Conservation (phyloP, 2,113 vertebrate genomes). For the Scomber colias region DNA sequence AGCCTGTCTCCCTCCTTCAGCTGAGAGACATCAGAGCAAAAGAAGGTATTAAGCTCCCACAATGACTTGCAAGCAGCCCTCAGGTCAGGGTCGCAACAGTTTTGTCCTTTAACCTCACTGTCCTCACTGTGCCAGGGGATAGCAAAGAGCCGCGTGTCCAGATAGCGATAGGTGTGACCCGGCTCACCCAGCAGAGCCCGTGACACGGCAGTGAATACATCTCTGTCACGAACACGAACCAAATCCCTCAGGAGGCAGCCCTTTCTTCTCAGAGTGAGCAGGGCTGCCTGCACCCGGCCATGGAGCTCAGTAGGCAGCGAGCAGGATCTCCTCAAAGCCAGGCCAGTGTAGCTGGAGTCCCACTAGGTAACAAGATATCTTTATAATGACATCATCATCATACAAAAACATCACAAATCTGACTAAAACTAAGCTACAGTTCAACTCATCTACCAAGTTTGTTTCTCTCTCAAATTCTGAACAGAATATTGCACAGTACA, state of each 20-base stretch:
- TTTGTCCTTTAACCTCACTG: constrained; percentile 81
- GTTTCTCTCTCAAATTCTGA: background rate
- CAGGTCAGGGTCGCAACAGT: constrained; percentile 88
- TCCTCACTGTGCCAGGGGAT: constrained; percentile 92
- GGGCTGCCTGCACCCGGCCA: constrained; percentile 86
- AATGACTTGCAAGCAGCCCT: constrained; percentile 90
- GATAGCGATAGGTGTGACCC: constrained; percentile 95
- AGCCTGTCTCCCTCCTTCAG: constrained; percentile 73
- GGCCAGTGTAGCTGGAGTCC: constrained; percentile 92
- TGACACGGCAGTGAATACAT: constrained; percentile 92
- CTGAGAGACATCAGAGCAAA: constrained; percentile 84
- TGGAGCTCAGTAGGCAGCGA: constrained; percentile 88
- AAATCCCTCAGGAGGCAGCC: constrained; percentile 92
- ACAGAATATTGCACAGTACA: background rate
- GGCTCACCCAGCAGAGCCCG: constrained; percentile 93
- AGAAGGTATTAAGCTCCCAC: constrained; percentile 92
- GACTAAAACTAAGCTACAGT: background rate
- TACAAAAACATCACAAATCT: background rate
- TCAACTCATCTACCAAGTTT: background rate
- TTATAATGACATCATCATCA: constrained; percentile 22
- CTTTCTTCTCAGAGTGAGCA: constrained; percentile 85
- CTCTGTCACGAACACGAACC: constrained; percentile 92
- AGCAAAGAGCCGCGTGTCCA: constrained; percentile 95
- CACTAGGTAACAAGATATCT: constrained; percentile 83
- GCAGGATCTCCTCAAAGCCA: constrained; percentile 87